Conservation (phyloP, 37 sponge, comb jelly and placozoan species). For the Lycopodina hypogea region DNA sequence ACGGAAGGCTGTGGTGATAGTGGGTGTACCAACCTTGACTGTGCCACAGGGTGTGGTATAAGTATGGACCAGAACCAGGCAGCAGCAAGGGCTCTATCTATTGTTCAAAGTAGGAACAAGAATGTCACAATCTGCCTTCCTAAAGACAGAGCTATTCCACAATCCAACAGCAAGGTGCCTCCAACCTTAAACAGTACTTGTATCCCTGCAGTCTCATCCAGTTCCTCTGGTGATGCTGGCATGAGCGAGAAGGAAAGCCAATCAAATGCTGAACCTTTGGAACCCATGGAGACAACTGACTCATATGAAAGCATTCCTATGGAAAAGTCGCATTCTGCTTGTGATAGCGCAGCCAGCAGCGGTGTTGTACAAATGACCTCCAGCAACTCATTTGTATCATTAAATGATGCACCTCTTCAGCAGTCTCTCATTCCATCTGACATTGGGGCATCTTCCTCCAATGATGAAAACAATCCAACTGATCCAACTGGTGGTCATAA, state of each 20-base stretch:
- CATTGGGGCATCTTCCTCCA: not conserved
- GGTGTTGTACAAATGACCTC: slow-evolving; percentile 17
- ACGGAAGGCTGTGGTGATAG: slow-evolving; percentile 74
- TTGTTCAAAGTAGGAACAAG: slow-evolving; percentile 13
- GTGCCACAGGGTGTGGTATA: slow-evolving; percentile 66
- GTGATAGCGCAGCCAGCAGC: slow-evolving; percentile 10
- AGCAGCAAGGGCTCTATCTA: slow-evolving; percentile 55
- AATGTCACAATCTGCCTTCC: slow-evolving; percentile 25
- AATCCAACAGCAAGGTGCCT: not conserved
- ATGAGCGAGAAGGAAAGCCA: not conserved
- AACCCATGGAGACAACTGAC: slow-evolving; percentile 33
- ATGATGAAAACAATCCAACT: not conserved
- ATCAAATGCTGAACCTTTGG: not conserved
- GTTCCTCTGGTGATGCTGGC: not conserved
- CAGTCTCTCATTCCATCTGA: not conserved
- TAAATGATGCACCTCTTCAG: not conserved
- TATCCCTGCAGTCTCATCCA: not conserved
- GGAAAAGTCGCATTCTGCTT: not conserved
- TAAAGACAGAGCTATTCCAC: not conserved
- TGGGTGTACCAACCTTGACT: slow-evolving; percentile 59
- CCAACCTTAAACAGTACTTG: not conserved
- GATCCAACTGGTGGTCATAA: not conserved
- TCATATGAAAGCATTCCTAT: not conserved
- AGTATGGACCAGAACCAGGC: slow-evolving; percentile 55
- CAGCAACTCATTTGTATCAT: not conserved